Base-by-base conservation (phyloP, 23 tunicate species). In the Aplidium turbinatum region DNA sequence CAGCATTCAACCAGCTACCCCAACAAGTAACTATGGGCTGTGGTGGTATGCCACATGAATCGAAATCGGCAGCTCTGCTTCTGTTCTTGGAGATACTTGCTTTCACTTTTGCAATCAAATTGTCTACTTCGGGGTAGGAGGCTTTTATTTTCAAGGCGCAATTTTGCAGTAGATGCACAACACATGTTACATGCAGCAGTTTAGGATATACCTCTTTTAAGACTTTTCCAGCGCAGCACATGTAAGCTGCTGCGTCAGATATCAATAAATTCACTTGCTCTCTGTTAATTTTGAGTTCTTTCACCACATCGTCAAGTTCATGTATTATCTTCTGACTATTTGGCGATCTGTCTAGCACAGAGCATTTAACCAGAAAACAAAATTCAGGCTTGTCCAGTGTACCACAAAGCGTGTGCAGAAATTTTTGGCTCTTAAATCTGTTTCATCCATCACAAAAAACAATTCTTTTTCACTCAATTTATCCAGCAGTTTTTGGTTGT, bases 51-150 rank as follows among this genome's bases (percentile, higher is more conserved):
- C 73, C 73, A 38, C 73, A 66, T 6, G 11, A 3, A 33, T 66
- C 51, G 29, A 66, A 66, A 23, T 66, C 52, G 7, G 73, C 73
- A 66, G 73, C 52, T 66, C 73, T 66, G 73, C 73, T 66, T 66
- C 52, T 66, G 27, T 66, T 66, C 52, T 66, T 66, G 73, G 29
- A 31, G 29, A 38, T 38, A 23, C 52, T 66, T 66, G 73, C 73
- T 18, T 66, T 66, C 29, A 66, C 51, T 66, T 31, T 23, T 21
- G 73, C 52, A 66, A 66, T 66, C 73, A 66, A 66, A 66, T 38
- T 66, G 25, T 66, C 73, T 66, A 38, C 73, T 66, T 66, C 52
- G 52, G 22, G 25, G 29, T 38, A 66, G 29, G 29, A 66, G 29
- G 34, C 11, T 66, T 66, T 55, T 55, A 55, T 20, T 33, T 66